A percentile compares a stretch with the other conserved stretches of the same genome.
phyloP scores from a whole-genome alignment of 2,888 invertebrate genomes.

The Thera britannica region DNA sequence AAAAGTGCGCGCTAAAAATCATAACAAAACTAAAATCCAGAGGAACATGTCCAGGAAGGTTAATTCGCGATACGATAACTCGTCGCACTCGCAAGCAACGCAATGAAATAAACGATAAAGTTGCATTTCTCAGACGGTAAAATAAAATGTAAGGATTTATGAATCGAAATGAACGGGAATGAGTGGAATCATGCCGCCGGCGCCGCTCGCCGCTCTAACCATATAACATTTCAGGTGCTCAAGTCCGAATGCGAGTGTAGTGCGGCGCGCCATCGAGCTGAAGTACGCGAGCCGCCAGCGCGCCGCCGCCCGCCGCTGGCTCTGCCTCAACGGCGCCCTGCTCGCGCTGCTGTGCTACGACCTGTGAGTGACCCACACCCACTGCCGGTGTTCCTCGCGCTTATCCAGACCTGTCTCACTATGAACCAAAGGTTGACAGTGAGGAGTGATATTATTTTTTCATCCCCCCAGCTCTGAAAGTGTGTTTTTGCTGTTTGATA shows the following conservation, averaged over 20 bases:
- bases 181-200: conserved; percentile 1
- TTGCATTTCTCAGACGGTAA: too few relatives aligned
- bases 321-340: conserved; percentile 82
- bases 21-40: too few relatives aligned
- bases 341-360: conserved; percentile 84
- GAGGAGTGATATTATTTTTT: too few relatives aligned
- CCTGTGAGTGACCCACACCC: conserved; percentile 84
- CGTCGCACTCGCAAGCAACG: background rate
- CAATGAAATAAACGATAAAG: too few relatives aligned
- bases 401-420: too few relatives aligned
- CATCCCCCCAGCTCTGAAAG: too few relatives aligned
- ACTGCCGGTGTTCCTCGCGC: background rate
- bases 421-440: too few relatives aligned
- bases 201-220: background rate
- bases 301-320: conserved; percentile 84
- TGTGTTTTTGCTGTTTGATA: too few relatives aligned
- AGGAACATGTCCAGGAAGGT: too few relatives aligned
- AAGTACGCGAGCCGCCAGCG: conserved; percentile 80
- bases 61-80: too few relatives aligned
- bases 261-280: conserved; percentile 82
- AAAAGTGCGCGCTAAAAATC: too few relatives aligned
- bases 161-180: background rate
- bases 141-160: background rate
- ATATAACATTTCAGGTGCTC: conserved; percentile 52
- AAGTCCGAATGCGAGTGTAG: conserved; percentile 69